These are phyloP conservation scores for Aphelinus atriplicis DNA, from an alignment of 1,140 invertebrate genomes.

Conservation along the genomic window DNA sequence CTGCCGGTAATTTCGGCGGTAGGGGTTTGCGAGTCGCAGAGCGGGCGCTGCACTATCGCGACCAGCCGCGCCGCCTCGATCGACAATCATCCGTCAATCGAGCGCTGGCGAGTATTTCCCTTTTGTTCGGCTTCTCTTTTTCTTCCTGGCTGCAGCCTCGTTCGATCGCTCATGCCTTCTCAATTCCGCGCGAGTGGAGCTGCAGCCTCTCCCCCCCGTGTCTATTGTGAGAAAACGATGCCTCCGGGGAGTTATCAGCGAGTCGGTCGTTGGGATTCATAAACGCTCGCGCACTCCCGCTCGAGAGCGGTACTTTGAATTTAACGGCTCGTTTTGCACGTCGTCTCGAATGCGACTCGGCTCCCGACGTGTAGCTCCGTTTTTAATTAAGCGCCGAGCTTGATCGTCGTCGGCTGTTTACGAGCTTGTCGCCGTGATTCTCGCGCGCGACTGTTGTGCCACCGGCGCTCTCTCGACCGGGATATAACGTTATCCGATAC, in stretches of 20 bases:
- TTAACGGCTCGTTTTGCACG: not conserved
- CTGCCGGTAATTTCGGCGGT: not conserved
- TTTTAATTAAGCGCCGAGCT: no score
- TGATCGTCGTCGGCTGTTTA: no score
- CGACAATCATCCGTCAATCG: not conserved
- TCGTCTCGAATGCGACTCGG: not conserved
- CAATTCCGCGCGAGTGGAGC: no score
- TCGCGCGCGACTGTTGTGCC: no score
- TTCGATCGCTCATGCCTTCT: not conserved
- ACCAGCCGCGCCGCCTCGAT: not conserved
- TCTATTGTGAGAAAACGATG: slow-evolving; percentile 36
- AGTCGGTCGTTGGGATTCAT: slow-evolving; percentile 2
- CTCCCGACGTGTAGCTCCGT: no score
- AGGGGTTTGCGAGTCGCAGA: not conserved
- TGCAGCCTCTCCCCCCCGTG: not conserved
- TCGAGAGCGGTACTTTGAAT: not conserved
- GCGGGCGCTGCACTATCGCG: not conserved
- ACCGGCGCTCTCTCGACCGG: no score
- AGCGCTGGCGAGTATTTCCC: not conserved
- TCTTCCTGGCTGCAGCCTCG: slow-evolving; percentile 19
- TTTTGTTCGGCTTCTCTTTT: not conserved
- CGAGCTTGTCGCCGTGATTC: no score
- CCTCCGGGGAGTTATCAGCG: slow-evolving; percentile 29
- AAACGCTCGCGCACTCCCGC: not conserved
- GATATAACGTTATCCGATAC: no score